Evolutionary conservation across 1,140 invertebrate species (phyloP), one percentile per base, ranked within the genome.

Genomic region (Theocolax elegans): DNA sequence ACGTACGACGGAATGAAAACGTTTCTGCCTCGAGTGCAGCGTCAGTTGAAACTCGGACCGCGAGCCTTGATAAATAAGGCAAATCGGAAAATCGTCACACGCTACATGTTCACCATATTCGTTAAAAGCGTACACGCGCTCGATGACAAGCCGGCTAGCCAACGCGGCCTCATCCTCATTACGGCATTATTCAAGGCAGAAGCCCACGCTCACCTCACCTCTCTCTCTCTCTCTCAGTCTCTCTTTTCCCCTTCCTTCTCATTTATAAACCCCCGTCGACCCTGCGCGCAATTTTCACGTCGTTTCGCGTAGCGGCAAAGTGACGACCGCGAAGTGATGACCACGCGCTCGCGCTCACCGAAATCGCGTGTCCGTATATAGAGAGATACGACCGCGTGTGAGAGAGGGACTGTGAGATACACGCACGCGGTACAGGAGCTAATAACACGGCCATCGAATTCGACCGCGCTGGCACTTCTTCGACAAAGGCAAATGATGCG

Each of bases 401-500:
- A n/a, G n/a, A n/a, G n/a, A n/a, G n/a, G n/a, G n/a, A n/a, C n/a
- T n/a, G n/a, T n/a, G n/a, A n/a, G n/a, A n/a, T n/a, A n/a, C n/a
- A n/a, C n/a, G n/a, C n/a, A n/a, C n/a, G n/a, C n/a, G n/a, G n/a
- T n/a, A n/a, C n/a, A 6, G 31, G 31, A 35, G 31, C 31, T 35
- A 35, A 35, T 35, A 35, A 35, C 31, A 35, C 10, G 31, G 4
- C 10, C 53, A 44, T 60, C 46, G 29, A 38, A 59, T 59, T 38
- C 53, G 31, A 38, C 15, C 21, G 40, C 1, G 44, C 29, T 21
- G 23, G 35, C 56, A 60, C 56, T 63, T 62, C 59, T 54, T 53
- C 67, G 67, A 64, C 67, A 64, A 63, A 70, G 60, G 59, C 67
- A 70, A 70, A 70, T 70, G 59, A 70, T 70, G 67, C 51, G 60